A percentile compares a stretch with the other conserved stretches of the same genome.
Evolutionary conservation across 35 echinoderm and acorn worm genomes (phyloP).

Genomic region (Diadema setosum): DNA sequence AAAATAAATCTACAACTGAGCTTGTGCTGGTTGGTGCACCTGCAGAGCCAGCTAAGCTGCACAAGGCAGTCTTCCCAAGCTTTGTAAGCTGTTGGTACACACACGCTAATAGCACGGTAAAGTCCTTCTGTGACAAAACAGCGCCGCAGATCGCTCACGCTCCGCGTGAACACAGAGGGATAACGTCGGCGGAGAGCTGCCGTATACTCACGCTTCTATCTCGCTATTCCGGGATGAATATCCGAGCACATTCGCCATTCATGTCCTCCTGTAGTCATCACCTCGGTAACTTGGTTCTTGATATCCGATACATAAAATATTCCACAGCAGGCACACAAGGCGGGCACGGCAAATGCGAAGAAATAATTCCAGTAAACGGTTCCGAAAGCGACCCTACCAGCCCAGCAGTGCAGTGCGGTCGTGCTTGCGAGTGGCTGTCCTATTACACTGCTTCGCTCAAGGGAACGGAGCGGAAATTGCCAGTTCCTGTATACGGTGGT

Average conservation of each 20-base stretch:
- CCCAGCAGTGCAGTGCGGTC: not conserved
- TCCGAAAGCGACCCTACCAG: not conserved
- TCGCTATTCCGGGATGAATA: constrained; percentile 12
- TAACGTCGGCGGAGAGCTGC: too few species aligned
- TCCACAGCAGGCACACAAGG: too few species aligned
- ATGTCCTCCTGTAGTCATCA: not conserved
- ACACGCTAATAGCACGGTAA: too few species aligned
- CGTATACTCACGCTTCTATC: constrained; percentile 24
- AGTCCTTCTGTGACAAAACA: too few species aligned
- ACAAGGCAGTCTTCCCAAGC: too few species aligned
- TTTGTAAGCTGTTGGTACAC: too few species aligned
- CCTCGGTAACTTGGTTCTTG: not conserved
- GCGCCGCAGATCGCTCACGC: too few species aligned
- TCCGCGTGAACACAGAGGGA: too few species aligned
- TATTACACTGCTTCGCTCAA: not conserved
- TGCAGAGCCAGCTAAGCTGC: not conserved
- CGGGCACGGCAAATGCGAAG: not conserved
- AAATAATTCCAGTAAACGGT: not conserved
- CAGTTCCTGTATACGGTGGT: constrained; percentile 17
- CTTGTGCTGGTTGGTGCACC: not conserved
- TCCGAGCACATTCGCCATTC: constrained; percentile 2
- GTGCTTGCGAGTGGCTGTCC: not conserved
- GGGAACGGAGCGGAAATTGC: constrained; percentile 19
- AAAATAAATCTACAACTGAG: too few species aligned
- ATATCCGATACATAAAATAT: not conserved